Evolutionary conservation across 2,113 vertebrate genomes (phyloP), one percentile per base, ranked within the genome.

Genomic region (Suricata suricatta): DNA sequence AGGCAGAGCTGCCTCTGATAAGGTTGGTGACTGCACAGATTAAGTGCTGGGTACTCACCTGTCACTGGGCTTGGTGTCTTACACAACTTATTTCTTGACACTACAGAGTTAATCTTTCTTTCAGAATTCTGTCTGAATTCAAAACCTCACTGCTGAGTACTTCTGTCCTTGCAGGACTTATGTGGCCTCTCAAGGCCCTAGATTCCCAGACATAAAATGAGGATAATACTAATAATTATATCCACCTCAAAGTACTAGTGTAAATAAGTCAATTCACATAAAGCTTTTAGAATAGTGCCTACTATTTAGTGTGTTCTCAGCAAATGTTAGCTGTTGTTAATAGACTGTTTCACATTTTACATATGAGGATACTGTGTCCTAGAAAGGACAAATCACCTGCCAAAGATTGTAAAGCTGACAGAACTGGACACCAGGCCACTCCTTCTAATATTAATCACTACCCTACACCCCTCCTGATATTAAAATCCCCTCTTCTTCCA

Each of bases 41-140:
- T 3, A 29, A 57, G 16, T 6, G 2, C 2, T 68, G 3, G 15
- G 1, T 7, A 3, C 14, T 4, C 25, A 44, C 2, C 52, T 25
- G 9, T 14, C 9, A 35, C 23, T 47, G 50, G 38, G 7, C 3
- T 7, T 66, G n/a, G n/a, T 5, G 3, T 9, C 25, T 0, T 27
- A 1, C 12, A 9, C 4, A 71, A 2, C 44, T 89, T 25, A 7
- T 4, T 81, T 88, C 50, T 41, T 33, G n/a, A 25, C 14, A 8
- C 27, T 35, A 4, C 1, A 21, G 13, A 54, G 52, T 64, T 69
- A 50, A n/a, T 7, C 5, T 27, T 87, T 54, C 8, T n/a, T 93
- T 21, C 81, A 71, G n/a, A 31, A 66, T 35, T 60, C 57, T 1
- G 23, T 21, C 57, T 60, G 57, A 60, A 60, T 60, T 60, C 19